Base-by-base conservation (phyloP, 2,113 vertebrate genomes). In the Austrofundulus limnaeus region DNA sequence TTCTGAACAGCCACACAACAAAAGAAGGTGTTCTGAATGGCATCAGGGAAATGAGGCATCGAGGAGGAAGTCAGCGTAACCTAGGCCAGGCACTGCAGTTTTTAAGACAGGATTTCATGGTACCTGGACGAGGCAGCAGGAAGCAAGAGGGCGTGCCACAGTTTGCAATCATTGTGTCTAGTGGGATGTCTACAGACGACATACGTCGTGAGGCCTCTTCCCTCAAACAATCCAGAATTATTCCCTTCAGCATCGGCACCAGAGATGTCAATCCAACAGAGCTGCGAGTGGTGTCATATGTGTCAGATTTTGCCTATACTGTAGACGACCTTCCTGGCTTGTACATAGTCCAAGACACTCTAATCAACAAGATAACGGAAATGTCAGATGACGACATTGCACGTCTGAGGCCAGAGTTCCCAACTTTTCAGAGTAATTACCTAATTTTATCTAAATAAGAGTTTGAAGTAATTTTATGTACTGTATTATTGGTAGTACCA, bases 181-280 rank as follows among this genome's bases (percentile, higher is more conserved):
- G 93, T 5, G 94, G 94, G 49, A 81, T 81, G 15, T 95, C 95
- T 2, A 91, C 93, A 57, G 96, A 98, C 10, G 93, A 96, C 0
- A 78, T 97, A 63, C 73, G 69, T 38, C 85, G 70, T 23, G 86
- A 94, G 66, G 94, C 95, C 0, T 47, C 74, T 71, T 63, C 88
- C 37, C 85, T 98, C 51, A 98, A 97, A 87, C 81, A 79, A 0
- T 93, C 91, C 0, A 91, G 93, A 59, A 92, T 94, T 0, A 85
- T 98, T 74, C 92, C 95, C 14, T 94, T 98, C 0, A 94, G 94
- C 77, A 95, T 97, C 0, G 96, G 97, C 43, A 92, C 95, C 0
- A 93, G 94, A 34, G 93, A 94, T 1, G 92, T 94, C 0, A 91
- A 94, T 56, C 71, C 90, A 28, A 54, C 77, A 1, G 94, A 99